These are phyloP conservation scores for Arnoldichthys spilopterus DNA, from an alignment of 2,797 vertebrate genomes.

Conservation along the genomic window DNA sequence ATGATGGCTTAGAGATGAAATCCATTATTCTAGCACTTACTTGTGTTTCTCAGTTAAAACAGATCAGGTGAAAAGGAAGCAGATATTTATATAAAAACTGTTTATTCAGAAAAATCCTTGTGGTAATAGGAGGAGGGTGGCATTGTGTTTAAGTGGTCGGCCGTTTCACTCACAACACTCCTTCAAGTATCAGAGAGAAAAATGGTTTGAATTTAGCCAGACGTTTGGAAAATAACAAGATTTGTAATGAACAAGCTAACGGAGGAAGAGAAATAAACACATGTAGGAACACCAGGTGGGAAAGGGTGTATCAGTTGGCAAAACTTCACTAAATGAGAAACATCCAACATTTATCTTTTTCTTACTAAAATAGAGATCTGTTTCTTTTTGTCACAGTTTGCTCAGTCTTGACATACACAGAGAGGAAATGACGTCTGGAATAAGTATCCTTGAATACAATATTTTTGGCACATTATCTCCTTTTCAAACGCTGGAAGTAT, in stretches of 20 bases:
- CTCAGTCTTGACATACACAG: constrained; percentile 39
- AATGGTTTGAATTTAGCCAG: constrained; percentile 25
- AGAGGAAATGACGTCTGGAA: constrained; percentile 37
- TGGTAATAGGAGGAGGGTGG: constrained; percentile 45
- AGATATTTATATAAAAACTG: constrained; percentile 49
- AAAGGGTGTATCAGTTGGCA: constrained; percentile 34
- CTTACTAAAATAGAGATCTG: constrained; percentile 59
- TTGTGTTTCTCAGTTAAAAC: constrained; percentile 13
- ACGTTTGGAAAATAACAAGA: not conserved
- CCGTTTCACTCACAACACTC: constrained; percentile 49
- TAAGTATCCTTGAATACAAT: constrained; percentile 30
- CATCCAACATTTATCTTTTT: constrained; percentile 53
- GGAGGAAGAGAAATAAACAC: constrained; percentile 36
- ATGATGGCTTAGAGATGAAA: constrained; percentile 1
- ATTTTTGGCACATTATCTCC: constrained; percentile 59
- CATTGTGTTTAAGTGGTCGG: constrained; percentile 44
- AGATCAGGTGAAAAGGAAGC: constrained; percentile 15
- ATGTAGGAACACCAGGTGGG: constrained; percentile 47
- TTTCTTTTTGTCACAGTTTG: constrained; percentile 29
- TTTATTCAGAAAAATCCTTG: constrained; percentile 64
- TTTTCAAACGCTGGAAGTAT: constrained; percentile 32
- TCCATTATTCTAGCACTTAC: not conserved
- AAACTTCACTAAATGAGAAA: constrained; percentile 57
- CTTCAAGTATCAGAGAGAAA: constrained; percentile 58
- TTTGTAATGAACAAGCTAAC: constrained; percentile 20